Percentiles rank a stretch among this genome's conserved stretches.
Conservation (phyloP, 2,113 vertebrate species). For the Arvicanthis niloticus region DNA sequence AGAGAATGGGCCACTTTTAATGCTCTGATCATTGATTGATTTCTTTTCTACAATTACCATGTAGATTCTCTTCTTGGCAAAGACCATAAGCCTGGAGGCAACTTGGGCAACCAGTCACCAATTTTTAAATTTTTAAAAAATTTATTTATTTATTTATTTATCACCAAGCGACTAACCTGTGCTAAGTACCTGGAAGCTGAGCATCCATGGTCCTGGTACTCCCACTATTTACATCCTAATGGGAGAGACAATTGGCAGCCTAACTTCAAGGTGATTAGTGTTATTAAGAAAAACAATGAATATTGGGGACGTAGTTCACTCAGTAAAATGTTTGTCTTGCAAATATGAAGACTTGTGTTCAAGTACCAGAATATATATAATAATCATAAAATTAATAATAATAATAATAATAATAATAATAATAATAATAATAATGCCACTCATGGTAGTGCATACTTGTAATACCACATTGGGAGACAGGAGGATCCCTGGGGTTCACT, state of each 20-base stretch:
- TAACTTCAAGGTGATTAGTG: neutral
- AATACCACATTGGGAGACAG: neutral
- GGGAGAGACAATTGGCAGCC: neutral
- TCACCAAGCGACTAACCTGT: neutral
- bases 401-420: neutral
- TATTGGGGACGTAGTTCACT: neutral
- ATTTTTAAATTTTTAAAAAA: neutral
- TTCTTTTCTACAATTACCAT: slow-evolving; percentile 26
- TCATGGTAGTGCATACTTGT: neutral
- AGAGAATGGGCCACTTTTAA: neutral
- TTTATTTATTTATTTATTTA: neutral
- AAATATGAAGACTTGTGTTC: neutral
- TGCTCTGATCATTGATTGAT: neutral
- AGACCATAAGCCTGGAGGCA: neutral
- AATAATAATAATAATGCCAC: neutral
- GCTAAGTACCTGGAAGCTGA: neutral
- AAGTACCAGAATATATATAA: neutral
- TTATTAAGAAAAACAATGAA: neutral
- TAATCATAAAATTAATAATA: neutral
- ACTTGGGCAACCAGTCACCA: neutral
- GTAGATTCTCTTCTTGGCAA: neutral
- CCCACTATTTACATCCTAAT: neutral
- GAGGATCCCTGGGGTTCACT: neutral
- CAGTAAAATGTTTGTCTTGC: neutral
- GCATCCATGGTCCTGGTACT: neutral